Evolutionary conservation across 1,140 invertebrate species (phyloP).

Genomic region (Nebria ingens): DNA sequence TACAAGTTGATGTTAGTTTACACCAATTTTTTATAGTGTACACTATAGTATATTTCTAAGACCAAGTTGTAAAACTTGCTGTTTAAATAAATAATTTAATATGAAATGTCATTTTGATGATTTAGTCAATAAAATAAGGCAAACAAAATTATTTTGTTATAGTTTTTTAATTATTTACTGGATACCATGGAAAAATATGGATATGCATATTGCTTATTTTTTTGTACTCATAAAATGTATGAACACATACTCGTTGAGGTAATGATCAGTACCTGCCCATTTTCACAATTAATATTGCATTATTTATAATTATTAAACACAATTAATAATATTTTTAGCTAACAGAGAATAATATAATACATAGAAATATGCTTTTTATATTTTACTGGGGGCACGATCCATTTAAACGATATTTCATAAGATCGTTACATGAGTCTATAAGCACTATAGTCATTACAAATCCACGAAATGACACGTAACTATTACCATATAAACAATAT

Average conservation of each 20-base stretch:
- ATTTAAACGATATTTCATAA: slow-evolving; percentile 31
- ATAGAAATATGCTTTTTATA: slow-evolving; percentile 38
- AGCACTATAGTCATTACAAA: slow-evolving; percentile 44
- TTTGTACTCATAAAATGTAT: slow-evolving; percentile 17
- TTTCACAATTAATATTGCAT: background rate
- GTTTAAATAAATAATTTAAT: background rate
- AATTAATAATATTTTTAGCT: slow-evolving; percentile 27
- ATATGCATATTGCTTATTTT: slow-evolving; percentile 18
- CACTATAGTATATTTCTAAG: background rate
- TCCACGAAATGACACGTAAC: slow-evolving; percentile 41
- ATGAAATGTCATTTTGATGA: background rate
- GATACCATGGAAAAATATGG: slow-evolving; percentile 15
- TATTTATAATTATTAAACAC: background rate
- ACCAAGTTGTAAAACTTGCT: background rate
- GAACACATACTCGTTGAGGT: slow-evolving; percentile 21
- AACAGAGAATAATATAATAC: slow-evolving; percentile 36
- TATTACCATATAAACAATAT: too few species aligned
- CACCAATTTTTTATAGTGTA: background rate
- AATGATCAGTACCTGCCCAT: slow-evolving; percentile 7
- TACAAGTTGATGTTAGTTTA: background rate
- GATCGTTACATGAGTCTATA: slow-evolving; percentile 37
- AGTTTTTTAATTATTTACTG: slow-evolving; percentile 21
- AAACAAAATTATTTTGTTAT: slow-evolving; percentile 6
- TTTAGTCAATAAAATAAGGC: background rate
- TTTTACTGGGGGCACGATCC: slow-evolving; percentile 36